Percentiles rank a stretch among this genome's conserved stretches.
Conservation (phyloP, 2,888 invertebrate genomes). For the Crepidodera aurea region DNA sequence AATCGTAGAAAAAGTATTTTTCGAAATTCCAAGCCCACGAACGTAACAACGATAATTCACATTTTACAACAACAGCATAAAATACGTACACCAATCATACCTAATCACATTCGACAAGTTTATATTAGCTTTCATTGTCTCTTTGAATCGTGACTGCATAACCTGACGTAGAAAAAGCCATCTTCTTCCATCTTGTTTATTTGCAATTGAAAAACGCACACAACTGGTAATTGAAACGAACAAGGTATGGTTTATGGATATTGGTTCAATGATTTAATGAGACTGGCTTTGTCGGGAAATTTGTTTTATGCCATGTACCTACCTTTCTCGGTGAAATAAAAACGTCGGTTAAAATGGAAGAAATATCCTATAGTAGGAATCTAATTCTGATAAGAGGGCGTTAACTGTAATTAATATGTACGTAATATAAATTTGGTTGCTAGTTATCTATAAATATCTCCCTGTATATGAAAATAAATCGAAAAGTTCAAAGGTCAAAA, state of each 20-base stretch:
- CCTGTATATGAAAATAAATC: too few species aligned
- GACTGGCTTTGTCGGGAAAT: slow-evolving; percentile 24
- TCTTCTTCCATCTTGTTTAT: slow-evolving; percentile 24
- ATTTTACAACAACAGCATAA: background rate
- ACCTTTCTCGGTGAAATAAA: background rate
- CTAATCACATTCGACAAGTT: slow-evolving; percentile 2
- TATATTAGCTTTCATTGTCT: slow-evolving; percentile 4
- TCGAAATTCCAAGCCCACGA: too few species aligned
- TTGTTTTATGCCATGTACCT: slow-evolving; percentile 10
- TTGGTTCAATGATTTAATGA: slow-evolving; percentile 32
- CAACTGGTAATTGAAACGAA: slow-evolving; percentile 31
- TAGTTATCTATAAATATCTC: too few species aligned
- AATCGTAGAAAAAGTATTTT: too few species aligned
- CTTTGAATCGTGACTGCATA: slow-evolving; percentile 6
- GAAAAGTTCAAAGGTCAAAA: too few species aligned
- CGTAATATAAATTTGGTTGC: too few species aligned
- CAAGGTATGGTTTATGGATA: slow-evolving; percentile 33
- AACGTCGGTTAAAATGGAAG: background rate
- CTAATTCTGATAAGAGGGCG: too few species aligned
- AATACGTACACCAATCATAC: background rate
- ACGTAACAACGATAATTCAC: too few species aligned
- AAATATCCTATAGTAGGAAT: too few species aligned
- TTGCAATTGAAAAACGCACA: slow-evolving; percentile 17
- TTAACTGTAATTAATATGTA: too few species aligned
- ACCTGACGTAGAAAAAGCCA: slow-evolving; percentile 2